Evolutionary conservation across 2,113 vertebrate genomes (phyloP), one percentile per base, ranked within the genome.

Genomic region (Empidonax traillii): DNA sequence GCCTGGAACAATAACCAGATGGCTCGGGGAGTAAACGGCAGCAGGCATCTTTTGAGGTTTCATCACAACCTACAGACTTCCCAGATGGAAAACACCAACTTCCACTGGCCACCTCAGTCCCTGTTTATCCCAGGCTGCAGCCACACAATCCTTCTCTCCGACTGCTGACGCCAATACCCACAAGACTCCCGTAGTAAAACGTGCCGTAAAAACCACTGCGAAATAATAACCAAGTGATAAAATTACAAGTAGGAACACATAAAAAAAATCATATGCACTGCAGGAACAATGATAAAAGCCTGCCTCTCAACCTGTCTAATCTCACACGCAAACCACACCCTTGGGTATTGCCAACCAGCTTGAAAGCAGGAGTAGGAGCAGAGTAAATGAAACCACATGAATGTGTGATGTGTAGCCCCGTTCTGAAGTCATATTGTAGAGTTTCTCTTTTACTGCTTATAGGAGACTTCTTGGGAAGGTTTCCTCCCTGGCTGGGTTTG

Each of bases 161-260:
- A 35, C 53, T 58, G 52, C 94, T 92, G 88, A 55, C n/a, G 9
- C 85, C 62, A 75, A 81, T 93, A 74, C 91, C 90, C 93, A 79
- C 74, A 95, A 93, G 90, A 66, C 86, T 84, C 86, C 86, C 55
- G 83, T 73, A 87, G 92, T 97, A 96, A 97, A 96, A 94, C 23
- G 58, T 93, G 90, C 92, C 72, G 62, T 96, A 95, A 96, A 97
- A 95, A 18, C 12, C 93, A 85, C 95, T 79, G 88, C 87, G 94
- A 96, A 97, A 95, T 96, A 96, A 96, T 96, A 96, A 95, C 94
- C 63, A 82, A 96, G 96, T 81, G 92, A 96, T 97, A 97, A 97
- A 97, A 96, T 93, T 94, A 96, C 93, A 94, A 94, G 94, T 96
- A 96, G 94, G 94, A 95, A 89, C 93, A 91, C 84, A 96, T 95